Evolutionary conservation across 2,797 vertebrate genomes (phyloP), one percentile per base, ranked within the genome.

Genomic region (Staurois parvus): DNA sequence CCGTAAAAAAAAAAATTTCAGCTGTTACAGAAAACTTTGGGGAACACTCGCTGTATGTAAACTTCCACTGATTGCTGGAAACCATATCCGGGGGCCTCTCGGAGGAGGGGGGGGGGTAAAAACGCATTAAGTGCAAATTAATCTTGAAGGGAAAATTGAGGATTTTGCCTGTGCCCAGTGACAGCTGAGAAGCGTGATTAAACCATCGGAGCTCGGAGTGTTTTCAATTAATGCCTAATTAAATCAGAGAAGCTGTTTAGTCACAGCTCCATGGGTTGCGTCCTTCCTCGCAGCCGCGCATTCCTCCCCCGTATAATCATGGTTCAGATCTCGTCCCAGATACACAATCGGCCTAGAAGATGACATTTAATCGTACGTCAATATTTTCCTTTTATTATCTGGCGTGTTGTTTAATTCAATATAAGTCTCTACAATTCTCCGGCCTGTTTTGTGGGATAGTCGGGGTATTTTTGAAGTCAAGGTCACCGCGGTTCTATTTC

Each of bases 191-290:
- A 4, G 67, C 67, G 68, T 37, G 84, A 85, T 79, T 75, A 80
- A 48, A 32, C 34, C 73, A 13, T 5, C 29, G 66, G 17, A 62
- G 59, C 34, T 2, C 40, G n/a, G 85, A 86, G 85, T 86, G 85
- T 82, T 86, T 85, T n/a, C 85, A 86, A 86, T 86, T 86, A 86
- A 86, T 77, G 79, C 7, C 79, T 86, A 86, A 86, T 86, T 86
- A 86, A 82, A 86, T 86, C 85, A 86, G 79, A 28, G 79, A 66
- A 76, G 84, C 79, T 11, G 40, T 77, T 85, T 86, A 86, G 85
- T 86, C 85, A 86, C 85, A 86, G 79, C 84, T 80, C 76, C 24
- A 28, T 70, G 70, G 84, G 79, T 70, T 72, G 73, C 10, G 72
- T 81, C 79, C 72, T 70, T 76, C 72, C 79, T 64, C 12, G 45